Conservation (phyloP, 2,888 invertebrate species). For the Stenchaetothrips biformis region DNA sequence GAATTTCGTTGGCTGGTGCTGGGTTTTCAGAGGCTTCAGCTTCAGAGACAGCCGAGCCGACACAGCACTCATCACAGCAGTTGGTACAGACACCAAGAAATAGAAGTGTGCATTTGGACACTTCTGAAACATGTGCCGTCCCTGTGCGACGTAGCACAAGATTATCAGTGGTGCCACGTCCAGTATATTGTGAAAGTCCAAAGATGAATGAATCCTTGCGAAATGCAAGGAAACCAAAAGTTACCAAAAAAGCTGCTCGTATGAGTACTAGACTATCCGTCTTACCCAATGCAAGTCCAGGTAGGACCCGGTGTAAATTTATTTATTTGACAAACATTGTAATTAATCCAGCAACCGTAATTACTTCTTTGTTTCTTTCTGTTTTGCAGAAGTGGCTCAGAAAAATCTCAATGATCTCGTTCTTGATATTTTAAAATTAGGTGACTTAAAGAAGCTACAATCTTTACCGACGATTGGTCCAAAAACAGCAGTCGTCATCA, state of each 20-base stretch:
- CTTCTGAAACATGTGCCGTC: neutral
- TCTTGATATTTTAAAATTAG: neutral
- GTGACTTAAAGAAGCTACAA: neutral
- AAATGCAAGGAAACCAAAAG: neutral
- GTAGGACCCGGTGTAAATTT: neutral
- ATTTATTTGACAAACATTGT: too few relatives aligned
- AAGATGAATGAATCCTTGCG: neutral
- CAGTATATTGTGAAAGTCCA: neutral
- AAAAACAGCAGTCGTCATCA: neutral
- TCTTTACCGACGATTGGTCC: neutral
- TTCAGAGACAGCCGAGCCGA: too few relatives aligned
- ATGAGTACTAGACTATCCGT: neutral
- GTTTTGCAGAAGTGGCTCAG: neutral
- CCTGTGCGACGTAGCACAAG: neutral
- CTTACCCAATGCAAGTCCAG: neutral
- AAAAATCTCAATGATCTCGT: neutral
- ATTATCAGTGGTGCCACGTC: neutral
- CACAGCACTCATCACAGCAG: too few relatives aligned
- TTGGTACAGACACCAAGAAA: too few relatives aligned
- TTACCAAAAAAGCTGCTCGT: neutral
- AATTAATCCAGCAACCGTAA: neutral
- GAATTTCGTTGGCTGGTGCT: too few relatives aligned
- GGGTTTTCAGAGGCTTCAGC: too few relatives aligned
- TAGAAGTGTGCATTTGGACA: neutral
- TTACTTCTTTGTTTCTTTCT: neutral